These are phyloP conservation scores for Rhea pennata DNA, from an alignment of 2,113 vertebrate genomes.

Conservation along the genomic window DNA sequence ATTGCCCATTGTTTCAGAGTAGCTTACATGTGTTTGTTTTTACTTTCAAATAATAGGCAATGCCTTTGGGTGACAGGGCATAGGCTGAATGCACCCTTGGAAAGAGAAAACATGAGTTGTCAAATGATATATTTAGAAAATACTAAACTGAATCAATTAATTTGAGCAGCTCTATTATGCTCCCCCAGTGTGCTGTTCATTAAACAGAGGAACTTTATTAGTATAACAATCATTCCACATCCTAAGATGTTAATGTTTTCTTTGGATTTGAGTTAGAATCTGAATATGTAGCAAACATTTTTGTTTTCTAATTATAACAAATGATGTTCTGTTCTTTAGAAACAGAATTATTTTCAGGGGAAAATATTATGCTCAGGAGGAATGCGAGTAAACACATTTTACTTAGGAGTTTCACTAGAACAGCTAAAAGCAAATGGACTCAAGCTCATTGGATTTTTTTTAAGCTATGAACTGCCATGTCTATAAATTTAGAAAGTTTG, in stretches of 20 bases:
- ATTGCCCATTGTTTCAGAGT: conserved; percentile 41
- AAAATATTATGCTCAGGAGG: neutral
- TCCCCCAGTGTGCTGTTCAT: conserved; percentile 55
- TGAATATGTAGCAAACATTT: conserved; percentile 53
- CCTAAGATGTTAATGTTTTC: conserved; percentile 44
- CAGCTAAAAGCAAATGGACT: conserved; percentile 11
- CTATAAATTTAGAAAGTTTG: neutral
- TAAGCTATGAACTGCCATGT: neutral
- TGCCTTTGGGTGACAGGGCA: conserved; percentile 16
- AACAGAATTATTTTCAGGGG: conserved; percentile 6
- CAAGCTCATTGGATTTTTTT: neutral
- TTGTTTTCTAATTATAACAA: conserved; percentile 56
- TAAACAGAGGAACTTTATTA: conserved; percentile 50
- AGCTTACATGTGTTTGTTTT: conserved; percentile 39
- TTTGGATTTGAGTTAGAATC: conserved; percentile 36
- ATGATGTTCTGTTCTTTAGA: conserved; percentile 37
- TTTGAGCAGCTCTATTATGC: conserved; percentile 20
- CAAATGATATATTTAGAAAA: conserved; percentile 38
- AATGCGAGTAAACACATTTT: conserved; percentile 35
- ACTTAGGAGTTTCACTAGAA: neutral
- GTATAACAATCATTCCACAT: conserved; percentile 9
- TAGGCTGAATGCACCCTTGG: conserved; percentile 6
- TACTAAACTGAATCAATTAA: conserved; percentile 25
- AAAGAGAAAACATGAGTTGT: conserved; percentile 13
- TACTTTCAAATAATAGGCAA: conserved; percentile 57